These are phyloP conservation scores for Prionace glauca DNA, from an alignment of 2,797 vertebrate species.

Conservation along the genomic window DNA sequence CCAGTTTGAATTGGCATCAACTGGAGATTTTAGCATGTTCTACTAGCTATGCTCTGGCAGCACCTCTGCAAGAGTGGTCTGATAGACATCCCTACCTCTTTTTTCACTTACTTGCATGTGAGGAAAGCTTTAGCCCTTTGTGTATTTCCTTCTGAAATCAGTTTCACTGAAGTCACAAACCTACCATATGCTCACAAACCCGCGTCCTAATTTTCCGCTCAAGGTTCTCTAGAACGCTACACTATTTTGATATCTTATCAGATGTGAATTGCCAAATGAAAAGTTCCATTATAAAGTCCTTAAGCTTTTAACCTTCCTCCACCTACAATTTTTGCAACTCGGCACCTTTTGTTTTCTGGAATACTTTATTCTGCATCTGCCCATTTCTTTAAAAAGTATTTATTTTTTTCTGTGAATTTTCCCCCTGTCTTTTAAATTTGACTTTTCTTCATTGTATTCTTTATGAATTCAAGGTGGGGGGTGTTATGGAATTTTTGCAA, in stretches of 20 bases:
- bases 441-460: no score
- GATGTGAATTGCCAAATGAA: not conserved
- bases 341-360: no score
- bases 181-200: not conserved
- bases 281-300: not conserved
- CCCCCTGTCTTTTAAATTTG: no score
- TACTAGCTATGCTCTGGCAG: not conserved
- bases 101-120: not conserved
- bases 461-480: no score
- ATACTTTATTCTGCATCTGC: no score
- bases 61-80: not conserved
- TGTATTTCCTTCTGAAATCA: not conserved
- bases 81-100: not conserved
- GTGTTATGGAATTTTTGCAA: not conserved
- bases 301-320: no score
- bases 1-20: not conserved
- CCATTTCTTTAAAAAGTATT: no score
- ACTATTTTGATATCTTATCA: not conserved
- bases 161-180: not conserved
- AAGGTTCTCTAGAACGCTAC: not conserved
- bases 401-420: no score
- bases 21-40: not conserved
- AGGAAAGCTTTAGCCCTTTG: not conserved
- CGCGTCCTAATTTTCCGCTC: not conserved
- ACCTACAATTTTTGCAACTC: no score